These are phyloP conservation scores for Caiman crocodilus DNA, from an alignment of 2,797 vertebrate species.

Conservation along the genomic window DNA sequence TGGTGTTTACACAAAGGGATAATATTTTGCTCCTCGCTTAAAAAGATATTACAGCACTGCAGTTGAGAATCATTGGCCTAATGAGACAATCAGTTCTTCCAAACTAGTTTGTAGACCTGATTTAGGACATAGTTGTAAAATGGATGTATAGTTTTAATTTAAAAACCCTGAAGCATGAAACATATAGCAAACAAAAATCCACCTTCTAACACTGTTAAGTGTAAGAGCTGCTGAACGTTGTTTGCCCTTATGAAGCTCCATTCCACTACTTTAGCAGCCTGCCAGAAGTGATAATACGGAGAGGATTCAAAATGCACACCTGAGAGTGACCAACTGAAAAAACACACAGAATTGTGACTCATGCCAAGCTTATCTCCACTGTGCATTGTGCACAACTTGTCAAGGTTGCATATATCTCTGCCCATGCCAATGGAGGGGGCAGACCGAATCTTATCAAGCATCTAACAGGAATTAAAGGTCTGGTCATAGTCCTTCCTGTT, in stretches of 20 bases:
- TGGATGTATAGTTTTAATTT: too few relatives aligned
- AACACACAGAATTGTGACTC: constrained; percentile 34
- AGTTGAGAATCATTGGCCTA: too few relatives aligned
- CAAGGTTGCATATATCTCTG: not conserved
- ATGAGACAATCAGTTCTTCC: not conserved
- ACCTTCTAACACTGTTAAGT: not conserved
- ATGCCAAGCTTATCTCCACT: constrained; percentile 16
- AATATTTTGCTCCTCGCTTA: too few relatives aligned
- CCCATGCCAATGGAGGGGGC: not conserved
- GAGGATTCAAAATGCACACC: too few relatives aligned
- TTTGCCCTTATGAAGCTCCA: not conserved
- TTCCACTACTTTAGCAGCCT: not conserved
- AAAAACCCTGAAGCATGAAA: too few relatives aligned
- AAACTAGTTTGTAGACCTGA: not conserved
- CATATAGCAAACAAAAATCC: not conserved
- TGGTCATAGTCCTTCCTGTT: not conserved
- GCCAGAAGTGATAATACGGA: not conserved
- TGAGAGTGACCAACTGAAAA: not conserved
- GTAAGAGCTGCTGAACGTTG: not conserved
- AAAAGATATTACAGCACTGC: too few relatives aligned
- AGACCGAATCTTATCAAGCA: not conserved
- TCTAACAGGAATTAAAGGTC: not conserved
- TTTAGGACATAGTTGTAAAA: not conserved
- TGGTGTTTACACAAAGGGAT: too few relatives aligned
- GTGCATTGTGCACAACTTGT: not conserved